These are phyloP conservation scores for Chironomus tentans DNA, from an alignment of 2,888 invertebrate genomes.

Conservation along the genomic window DNA sequence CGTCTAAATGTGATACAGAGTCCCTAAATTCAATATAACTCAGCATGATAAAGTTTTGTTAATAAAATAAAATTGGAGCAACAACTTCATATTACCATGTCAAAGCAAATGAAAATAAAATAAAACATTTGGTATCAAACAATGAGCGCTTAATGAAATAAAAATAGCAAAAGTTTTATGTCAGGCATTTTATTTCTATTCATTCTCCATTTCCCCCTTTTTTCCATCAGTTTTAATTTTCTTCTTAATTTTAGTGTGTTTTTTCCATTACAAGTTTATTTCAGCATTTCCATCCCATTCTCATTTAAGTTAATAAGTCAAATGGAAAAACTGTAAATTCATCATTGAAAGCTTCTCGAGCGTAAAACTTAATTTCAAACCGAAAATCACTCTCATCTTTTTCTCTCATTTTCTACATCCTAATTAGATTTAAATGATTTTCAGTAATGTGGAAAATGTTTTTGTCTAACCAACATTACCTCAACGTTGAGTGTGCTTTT, in stretches of 20 bases:
- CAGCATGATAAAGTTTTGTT: background rate
- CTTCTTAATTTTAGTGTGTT: background rate
- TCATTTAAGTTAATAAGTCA: background rate
- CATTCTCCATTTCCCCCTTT: too few species aligned
- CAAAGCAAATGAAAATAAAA: background rate
- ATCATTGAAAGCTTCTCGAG: background rate
- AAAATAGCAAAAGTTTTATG: background rate
- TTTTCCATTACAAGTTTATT: too few species aligned
- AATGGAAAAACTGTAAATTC: constrained; percentile 16
- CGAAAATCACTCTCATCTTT: background rate
- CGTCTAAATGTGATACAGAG: background rate
- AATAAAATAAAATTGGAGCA: background rate
- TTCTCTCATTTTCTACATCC: background rate
- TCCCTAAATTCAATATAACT: background rate
- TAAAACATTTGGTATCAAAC: too few species aligned
- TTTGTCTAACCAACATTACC: background rate
- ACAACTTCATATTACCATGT: background rate
- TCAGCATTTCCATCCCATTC: background rate
- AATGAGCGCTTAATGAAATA: background rate
- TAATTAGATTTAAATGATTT: constrained; percentile 23
- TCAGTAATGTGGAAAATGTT: constrained; percentile 7
- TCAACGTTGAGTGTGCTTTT: background rate
- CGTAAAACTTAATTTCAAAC: constrained; percentile 3
- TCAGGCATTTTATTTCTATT: background rate
- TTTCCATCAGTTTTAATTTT: background rate